A percentile compares a stretch with the other conserved stretches of the same genome.
Conservation (phyloP, 2,888 invertebrate genomes). For the Germaria angustata region DNA sequence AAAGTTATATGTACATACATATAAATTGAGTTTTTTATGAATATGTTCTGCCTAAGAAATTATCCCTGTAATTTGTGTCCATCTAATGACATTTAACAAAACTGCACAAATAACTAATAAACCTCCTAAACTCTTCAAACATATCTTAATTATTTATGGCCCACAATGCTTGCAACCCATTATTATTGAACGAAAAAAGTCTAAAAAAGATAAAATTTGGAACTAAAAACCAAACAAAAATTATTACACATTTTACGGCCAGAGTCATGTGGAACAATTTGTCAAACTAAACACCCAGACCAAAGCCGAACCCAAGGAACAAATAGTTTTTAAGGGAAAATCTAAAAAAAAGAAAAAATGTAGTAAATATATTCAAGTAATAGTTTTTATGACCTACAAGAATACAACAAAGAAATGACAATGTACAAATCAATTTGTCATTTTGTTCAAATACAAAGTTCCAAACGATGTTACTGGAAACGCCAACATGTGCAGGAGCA, state of each 20-base stretch:
- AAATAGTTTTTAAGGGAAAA: not conserved
- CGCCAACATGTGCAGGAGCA: slow-evolving; percentile 16
- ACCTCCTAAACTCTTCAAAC: slow-evolving; percentile 31
- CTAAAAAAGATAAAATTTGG: not conserved
- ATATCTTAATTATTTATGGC: not conserved
- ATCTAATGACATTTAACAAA: not conserved
- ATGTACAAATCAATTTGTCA: slow-evolving; percentile 43
- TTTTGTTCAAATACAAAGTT: slow-evolving; percentile 33
- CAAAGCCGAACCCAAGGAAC: not conserved
- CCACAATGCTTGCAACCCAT: slow-evolving; percentile 21
- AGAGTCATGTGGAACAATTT: slow-evolving; percentile 41
- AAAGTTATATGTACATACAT: too few relatives aligned
- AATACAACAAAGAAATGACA: not conserved
- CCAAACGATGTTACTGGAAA: not conserved
- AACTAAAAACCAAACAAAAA: not conserved
- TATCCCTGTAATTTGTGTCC: not conserved
- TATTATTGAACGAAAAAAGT: slow-evolving; percentile 16
- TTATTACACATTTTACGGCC: slow-evolving; percentile 36
- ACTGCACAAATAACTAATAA: slow-evolving; percentile 34
- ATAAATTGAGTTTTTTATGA: not conserved
- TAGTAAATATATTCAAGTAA: slow-evolving; percentile 27
- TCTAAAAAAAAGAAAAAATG: not conserved
- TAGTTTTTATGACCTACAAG: slow-evolving; percentile 41
- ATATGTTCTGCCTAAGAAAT: not conserved
- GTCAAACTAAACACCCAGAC: slow-evolving; percentile 10